A percentile compares a stretch with the other conserved stretches of the same genome.
Conservation (phyloP, 1,140 invertebrate genomes). For the Neodiprion fabricii region DNA sequence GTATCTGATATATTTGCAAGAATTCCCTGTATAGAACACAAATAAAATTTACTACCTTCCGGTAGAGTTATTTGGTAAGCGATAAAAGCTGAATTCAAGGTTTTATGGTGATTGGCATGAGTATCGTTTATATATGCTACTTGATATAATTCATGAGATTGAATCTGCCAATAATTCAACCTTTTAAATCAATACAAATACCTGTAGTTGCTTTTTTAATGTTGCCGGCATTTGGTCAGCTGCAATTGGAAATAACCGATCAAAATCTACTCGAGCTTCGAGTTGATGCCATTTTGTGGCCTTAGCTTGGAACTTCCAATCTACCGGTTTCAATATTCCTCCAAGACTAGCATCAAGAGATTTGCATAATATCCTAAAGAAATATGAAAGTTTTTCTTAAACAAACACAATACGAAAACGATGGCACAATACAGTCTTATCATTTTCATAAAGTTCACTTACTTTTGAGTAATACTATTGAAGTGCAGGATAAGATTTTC, state of each 20-base stretch:
- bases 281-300: constrained; percentile 72
- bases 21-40: constrained; percentile 43
- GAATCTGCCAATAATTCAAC: background rate
- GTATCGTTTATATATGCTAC: too few relatives aligned
- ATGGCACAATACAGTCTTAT: constrained; percentile 45
- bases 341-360: constrained; percentile 42
- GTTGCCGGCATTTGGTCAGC: constrained; percentile 64
- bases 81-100: too few relatives aligned
- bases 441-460: constrained; percentile 39
- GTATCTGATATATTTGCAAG: constrained; percentile 42
- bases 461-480: constrained; percentile 59
- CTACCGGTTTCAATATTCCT: constrained; percentile 62
- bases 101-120: too few relatives aligned
- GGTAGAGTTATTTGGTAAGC: too few relatives aligned
- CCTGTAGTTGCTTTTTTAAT: constrained; percentile 72
- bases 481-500: constrained; percentile 64
- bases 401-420: constrained; percentile 1
- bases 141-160: background rate
- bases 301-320: constrained; percentile 71
- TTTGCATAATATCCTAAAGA: constrained; percentile 51
- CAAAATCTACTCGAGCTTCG: constrained; percentile 73
- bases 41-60: background rate
- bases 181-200: constrained; percentile 37
- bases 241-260: constrained; percentile 69
- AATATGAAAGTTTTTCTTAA: constrained; percentile 11